Evolutionary conservation across 1,140 invertebrate species (phyloP), one percentile per base, ranked within the genome.

Genomic region (Campodea augens): DNA sequence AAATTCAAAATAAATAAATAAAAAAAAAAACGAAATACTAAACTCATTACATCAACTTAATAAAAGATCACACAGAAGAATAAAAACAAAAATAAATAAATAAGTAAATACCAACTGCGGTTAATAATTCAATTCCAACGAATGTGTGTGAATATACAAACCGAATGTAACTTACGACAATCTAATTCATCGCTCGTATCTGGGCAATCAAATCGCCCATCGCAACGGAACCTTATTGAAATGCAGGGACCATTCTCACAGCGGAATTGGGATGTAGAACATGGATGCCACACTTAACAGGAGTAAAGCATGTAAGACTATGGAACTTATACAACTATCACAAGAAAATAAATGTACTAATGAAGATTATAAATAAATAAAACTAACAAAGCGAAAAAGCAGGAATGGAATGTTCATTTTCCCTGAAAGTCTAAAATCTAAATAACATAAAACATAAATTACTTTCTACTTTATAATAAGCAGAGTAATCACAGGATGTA

Each of bases 191-290:
- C 77, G 52, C 72, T 73, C 53, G 55, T 62, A 60, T 79, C 77
- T 1, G 73, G 73, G 65, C 78, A 81, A 60, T 80, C 74, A 24
- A 68, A 52, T 15, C 57, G 60, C 18, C 70, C 69, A 55, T 80
- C 68, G 55, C 77, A 80, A 23, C 72, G 67, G 18, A 62, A 59
- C 2, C 50, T 49, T 27, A 57, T 46, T 22, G 61, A 54, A 51
- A 81, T 75, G 55, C 77, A 81, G 1, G 72, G 69, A 18, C 75
- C 76, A 48, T 73, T 75, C 54, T 77, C 73, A 56, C 77, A 80
- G 36, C 70, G 54, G 54, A 66, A 69, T 47, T 69, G 57, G 20
- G 56, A 52, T 37, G 25, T 2, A 27, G 45, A 32, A 47, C 61
- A 63, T 43, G 40, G 45, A 42, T 25, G 52, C 52, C 48, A 51